These are phyloP conservation scores for Pelodytes ibericus DNA, from an alignment of 2,797 vertebrate genomes.

Conservation along the genomic window DNA sequence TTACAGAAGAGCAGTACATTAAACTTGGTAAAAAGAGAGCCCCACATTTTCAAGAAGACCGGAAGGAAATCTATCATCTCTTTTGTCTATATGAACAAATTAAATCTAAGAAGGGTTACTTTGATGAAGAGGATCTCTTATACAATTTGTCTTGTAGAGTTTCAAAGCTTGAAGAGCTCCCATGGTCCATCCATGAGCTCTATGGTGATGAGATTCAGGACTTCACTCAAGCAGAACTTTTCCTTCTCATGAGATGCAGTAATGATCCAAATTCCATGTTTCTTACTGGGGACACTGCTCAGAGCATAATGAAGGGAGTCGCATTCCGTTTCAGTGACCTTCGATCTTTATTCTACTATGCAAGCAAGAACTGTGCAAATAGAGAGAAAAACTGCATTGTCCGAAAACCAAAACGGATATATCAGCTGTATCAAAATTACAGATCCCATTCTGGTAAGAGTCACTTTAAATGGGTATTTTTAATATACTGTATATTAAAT, in stretches of 20 bases:
- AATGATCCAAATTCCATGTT: slow-evolving; percentile 83
- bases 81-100: slow-evolving; percentile 77
- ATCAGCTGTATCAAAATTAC: slow-evolving; percentile 81
- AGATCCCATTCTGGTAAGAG: slow-evolving; percentile 78
- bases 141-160: slow-evolving; percentile 74
- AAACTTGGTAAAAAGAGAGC: slow-evolving; percentile 75
- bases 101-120: slow-evolving; percentile 72
- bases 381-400: slow-evolving; percentile 67
- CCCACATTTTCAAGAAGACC: slow-evolving; percentile 76
- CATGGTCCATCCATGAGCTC: slow-evolving; percentile 79
- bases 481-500: too few species aligned
- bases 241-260: slow-evolving; percentile 75
- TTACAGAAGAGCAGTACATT: slow-evolving; percentile 75
- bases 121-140: slow-evolving; percentile 78
- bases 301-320: slow-evolving; percentile 82
- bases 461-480: not conserved
- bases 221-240: slow-evolving; percentile 79
- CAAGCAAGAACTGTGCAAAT: slow-evolving; percentile 65
- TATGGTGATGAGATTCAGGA: slow-evolving; percentile 82
- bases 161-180: slow-evolving; percentile 67
- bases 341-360: slow-evolving; percentile 75
- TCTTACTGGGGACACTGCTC: slow-evolving; percentile 79
- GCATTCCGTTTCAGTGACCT: slow-evolving; percentile 80
- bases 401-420: slow-evolving; percentile 73
- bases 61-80: slow-evolving; percentile 75